Conservation (phyloP, 2,113 vertebrate genomes). For the Hippocampus guttulatus region DNA sequence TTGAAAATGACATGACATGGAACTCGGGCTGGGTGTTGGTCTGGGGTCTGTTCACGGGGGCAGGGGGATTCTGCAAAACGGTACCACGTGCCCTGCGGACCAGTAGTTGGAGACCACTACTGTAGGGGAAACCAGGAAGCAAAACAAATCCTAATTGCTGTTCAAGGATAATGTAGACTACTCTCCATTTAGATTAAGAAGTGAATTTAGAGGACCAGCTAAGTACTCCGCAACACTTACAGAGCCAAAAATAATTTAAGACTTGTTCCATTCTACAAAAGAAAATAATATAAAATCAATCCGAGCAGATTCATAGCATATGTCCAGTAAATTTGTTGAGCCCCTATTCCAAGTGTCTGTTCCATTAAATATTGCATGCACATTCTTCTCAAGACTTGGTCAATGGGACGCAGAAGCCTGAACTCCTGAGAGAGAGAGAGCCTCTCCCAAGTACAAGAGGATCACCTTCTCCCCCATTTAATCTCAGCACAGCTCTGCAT, state of each 20-base stretch:
- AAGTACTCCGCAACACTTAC: neutral
- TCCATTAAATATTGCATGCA: neutral
- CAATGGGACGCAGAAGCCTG: neutral
- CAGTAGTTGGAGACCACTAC: too few relatives aligned
- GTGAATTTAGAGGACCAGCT: neutral
- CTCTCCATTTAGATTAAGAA: too few relatives aligned
- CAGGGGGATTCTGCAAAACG: too few relatives aligned
- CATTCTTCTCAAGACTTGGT: neutral
- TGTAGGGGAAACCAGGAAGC: too few relatives aligned
- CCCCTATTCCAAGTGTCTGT: neutral
- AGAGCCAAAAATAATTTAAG: neutral
- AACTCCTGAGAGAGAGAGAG: neutral
- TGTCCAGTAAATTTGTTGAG: neutral
- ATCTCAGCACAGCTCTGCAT: slow-evolving; percentile 32
- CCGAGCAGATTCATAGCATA: neutral
- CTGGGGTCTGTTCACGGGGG: too few relatives aligned
- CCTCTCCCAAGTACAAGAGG: slow-evolving; percentile 17
- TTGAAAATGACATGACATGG: too few relatives aligned
- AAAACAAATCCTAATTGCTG: too few relatives aligned
- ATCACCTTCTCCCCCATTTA: slow-evolving; percentile 44
- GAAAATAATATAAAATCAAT: neutral
- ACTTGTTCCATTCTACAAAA: neutral
- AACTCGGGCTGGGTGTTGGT: too few relatives aligned
- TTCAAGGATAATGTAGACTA: too few relatives aligned
- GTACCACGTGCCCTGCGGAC: too few relatives aligned